phyloP scores from a whole-genome alignment of 2,113 vertebrate species.

The Varanus komodoensis region DNA sequence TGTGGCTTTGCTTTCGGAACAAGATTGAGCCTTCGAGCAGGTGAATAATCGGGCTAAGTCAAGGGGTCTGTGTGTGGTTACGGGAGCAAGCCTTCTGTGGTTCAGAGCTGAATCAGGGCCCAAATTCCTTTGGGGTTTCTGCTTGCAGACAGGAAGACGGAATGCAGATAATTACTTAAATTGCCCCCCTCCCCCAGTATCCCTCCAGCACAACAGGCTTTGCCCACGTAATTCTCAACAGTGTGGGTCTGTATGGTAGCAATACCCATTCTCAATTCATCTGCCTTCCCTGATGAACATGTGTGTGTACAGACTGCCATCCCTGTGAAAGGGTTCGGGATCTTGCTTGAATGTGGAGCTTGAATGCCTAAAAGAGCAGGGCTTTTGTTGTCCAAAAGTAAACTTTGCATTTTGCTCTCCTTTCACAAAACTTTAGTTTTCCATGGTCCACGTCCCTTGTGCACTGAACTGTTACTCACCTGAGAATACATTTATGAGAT shows the following conservation, averaged over 20 bases:
- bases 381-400: neutral
- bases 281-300: neutral
- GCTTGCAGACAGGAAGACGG: constrained; percentile 50
- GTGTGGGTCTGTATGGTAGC: constrained; percentile 10
- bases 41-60: constrained; percentile 6
- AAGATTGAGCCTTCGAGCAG: constrained; percentile 41
- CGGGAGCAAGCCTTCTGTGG: neutral
- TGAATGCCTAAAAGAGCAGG: neutral
- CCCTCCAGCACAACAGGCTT: constrained; percentile 54
- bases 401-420: neutral
- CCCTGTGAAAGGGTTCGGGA: neutral
- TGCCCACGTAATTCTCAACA: constrained; percentile 30
- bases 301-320: neutral
- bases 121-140: constrained; percentile 60
- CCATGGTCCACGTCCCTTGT: too few relatives aligned
- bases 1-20: constrained; percentile 44
- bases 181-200: constrained; percentile 17
- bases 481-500: neutral
- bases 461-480: neutral
- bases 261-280: constrained; percentile 1
- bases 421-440: neutral
- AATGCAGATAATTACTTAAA: constrained; percentile 55
- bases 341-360: neutral
- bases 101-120: neutral
- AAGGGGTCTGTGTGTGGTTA: neutral